Evolutionary conservation across 2,113 vertebrate species (phyloP).

Genomic region (Blennius ocellaris): DNA sequence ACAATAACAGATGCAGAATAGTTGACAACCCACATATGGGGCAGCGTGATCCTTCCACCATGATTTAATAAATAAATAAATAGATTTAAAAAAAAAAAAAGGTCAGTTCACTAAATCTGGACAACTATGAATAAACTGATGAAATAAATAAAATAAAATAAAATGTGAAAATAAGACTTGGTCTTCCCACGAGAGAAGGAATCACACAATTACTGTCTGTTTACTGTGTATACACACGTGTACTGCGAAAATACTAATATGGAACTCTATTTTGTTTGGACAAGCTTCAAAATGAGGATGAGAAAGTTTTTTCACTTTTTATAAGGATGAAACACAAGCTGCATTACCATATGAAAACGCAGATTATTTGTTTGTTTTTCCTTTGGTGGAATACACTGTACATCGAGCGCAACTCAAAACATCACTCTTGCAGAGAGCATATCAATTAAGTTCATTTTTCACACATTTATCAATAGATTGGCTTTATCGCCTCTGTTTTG

Average conservation of each 20-base stretch:
- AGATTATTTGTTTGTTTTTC: background rate
- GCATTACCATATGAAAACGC: constrained; percentile 7
- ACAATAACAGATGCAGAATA: constrained; percentile 72
- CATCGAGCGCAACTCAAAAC: background rate
- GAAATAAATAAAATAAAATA: constrained; percentile 9
- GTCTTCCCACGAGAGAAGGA: constrained; percentile 21
- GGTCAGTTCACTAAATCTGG: constrained; percentile 51
- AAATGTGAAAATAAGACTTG: constrained; percentile 6
- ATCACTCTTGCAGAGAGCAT: constrained; percentile 16
- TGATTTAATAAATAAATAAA: constrained; percentile 34
- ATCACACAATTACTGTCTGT: constrained; percentile 11
- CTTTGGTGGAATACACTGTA: background rate
- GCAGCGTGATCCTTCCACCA: constrained; percentile 53
- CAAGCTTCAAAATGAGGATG: too few relatives aligned
- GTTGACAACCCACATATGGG: constrained; percentile 61
- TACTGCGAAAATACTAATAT: too few relatives aligned
- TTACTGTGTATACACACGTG: background rate
- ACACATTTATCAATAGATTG: background rate
- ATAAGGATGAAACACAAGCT: background rate
- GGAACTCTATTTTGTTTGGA: too few relatives aligned
- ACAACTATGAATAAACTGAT: constrained; percentile 10
- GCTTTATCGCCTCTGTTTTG: too few relatives aligned
- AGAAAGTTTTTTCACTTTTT: too few relatives aligned
- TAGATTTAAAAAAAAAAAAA: constrained; percentile 18
- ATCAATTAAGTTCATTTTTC: background rate